These are phyloP conservation scores for Mormyrops attenuatus DNA, from an alignment of 2,797 vertebrate species.

Conservation along the genomic window DNA sequence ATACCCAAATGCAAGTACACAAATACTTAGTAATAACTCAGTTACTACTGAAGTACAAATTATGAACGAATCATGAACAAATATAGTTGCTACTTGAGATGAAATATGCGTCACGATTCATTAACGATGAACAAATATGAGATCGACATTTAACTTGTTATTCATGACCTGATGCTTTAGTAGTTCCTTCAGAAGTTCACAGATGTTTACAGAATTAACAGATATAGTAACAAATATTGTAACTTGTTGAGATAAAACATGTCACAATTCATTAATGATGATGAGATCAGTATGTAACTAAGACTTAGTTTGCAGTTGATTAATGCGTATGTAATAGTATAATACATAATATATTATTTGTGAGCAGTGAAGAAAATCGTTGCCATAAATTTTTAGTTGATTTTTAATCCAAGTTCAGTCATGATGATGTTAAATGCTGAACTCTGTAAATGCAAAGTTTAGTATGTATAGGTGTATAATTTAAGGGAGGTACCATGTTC, in stretches of 20 bases:
- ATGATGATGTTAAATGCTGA: not conserved
- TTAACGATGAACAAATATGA: not conserved
- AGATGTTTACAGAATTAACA: not conserved
- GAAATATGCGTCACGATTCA: not conserved
- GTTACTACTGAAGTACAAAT: not conserved
- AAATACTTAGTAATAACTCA: not conserved
- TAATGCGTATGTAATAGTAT: not conserved
- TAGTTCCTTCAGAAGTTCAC: not conserved
- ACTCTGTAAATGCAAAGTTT: not conserved
- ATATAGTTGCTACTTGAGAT: not conserved
- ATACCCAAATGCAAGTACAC: not conserved
- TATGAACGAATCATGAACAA: not conserved
- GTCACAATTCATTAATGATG: not conserved
- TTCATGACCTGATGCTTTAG: not conserved
- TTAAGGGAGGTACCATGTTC: not conserved
- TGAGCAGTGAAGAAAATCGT: not conserved
- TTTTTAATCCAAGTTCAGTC: not conserved
- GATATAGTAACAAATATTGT: not conserved
- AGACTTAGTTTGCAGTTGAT: not conserved
- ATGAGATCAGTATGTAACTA: not conserved
- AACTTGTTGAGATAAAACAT: not conserved
- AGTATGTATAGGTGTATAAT: not conserved
- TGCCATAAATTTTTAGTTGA: not conserved
- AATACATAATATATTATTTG: not conserved
- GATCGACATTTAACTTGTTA: not conserved